phyloP scores from a whole-genome alignment of 2,797 vertebrate genomes.

The Intellagama lesueurii region DNA sequence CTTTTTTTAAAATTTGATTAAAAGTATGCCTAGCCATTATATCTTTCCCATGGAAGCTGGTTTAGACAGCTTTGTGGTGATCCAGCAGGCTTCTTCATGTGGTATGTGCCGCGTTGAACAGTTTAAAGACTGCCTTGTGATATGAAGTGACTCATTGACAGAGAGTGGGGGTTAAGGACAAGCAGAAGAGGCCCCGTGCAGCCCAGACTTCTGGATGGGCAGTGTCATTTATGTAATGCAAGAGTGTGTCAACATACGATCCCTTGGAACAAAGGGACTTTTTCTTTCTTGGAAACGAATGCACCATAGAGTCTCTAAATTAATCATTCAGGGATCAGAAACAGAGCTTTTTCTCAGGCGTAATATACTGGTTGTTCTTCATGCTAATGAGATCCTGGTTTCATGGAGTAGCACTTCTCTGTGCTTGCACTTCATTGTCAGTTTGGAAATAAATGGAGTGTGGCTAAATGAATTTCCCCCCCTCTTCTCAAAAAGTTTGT shows the following conservation, averaged over 20 bases:
- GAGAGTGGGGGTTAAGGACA: background rate
- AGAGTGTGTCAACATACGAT: background rate
- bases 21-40: background rate
- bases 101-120: background rate
- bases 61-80: background rate
- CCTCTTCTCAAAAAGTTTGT: background rate
- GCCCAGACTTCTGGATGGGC: background rate
- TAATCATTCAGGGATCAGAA: conserved; percentile 8
- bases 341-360: background rate
- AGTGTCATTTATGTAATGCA: background rate
- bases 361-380: conserved; percentile 4
- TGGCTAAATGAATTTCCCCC: background rate
- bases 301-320: background rate
- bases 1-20: background rate
- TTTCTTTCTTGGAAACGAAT: background rate
- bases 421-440: conserved; percentile 11
- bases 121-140: background rate
- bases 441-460: conserved; percentile 10
- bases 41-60: background rate
- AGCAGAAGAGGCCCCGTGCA: background rate
- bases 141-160: background rate
- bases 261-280: background rate
- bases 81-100: background rate
- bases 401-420: background rate
- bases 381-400: conserved; percentile 9